Evolutionary conservation across 2,888 invertebrate species (phyloP), one percentile per base, ranked within the genome.

Genomic region (Sisyra terminalis): DNA sequence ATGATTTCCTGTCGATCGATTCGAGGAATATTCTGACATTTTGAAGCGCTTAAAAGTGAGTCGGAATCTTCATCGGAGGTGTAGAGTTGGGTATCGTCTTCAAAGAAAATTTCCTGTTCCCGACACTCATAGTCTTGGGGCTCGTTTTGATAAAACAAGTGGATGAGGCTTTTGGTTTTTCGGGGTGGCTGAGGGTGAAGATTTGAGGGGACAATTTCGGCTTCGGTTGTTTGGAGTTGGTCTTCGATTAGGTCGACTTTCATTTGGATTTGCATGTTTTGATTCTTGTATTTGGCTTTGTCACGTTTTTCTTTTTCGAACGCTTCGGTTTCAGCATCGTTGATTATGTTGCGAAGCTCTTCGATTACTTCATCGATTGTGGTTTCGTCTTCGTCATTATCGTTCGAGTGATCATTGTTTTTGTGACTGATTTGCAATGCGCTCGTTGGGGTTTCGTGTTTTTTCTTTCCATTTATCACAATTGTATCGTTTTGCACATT

Each of bases 341-440:
- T 86, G 1, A 86, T 84, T 47, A 88, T 86, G 52, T 85, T 86
- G 48, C 81, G 71, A 30, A 88, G 60, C 57, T 87, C 86, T 59
- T 85, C 85, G 53, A 88, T 86, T 2, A 86, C 87, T 61, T 86
- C 86, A 52, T 87, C 86, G 47, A 88, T 86, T 2, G 86, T 86
- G 0, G 84, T 81, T 60, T 84, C 82, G 44, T 78, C 78, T 55
- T 80, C 79, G 36, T 75, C 74, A 37, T 18, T 16, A 24, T 15
- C 18, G 6, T 37, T 13, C 18, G 18, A 9, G 18, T 37, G 16
- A 8, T 18, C 11, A 37, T 48, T 11, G 42, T 50, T 34, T 45
- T 59, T 48, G 66, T n/a, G n/a, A n/a, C n/a, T n/a, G n/a, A n/a
- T n/a, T n/a, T n/a, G n/a, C n/a, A 65, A 44, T 61, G 50, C 54